Base-by-base conservation (phyloP, 2,888 invertebrate genomes). In the Synanthedon tipuliformis region DNA sequence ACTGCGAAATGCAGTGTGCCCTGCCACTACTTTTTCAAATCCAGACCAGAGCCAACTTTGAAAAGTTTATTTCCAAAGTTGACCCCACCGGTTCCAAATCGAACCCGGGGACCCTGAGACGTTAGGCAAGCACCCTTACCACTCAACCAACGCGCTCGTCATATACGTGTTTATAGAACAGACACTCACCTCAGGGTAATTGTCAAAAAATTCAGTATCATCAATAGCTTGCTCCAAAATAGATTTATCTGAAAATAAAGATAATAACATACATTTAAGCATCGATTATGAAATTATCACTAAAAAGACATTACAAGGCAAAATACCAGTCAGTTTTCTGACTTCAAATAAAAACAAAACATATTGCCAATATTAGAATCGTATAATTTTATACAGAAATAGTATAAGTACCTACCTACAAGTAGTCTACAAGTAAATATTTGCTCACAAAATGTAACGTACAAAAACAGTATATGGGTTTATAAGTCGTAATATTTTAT, bases 221-320 rank as follows among this genome's bases (percentile, higher is more conserved):
- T 89, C 88, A 54, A 93, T 80, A 0, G 92, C 90, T 72, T 91
- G 90, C 55, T 89, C 89, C 60, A 93, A 76, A 59, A 93, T 89
- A 18, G 89, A 85, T 76, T 92, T 92, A 82, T 92, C 93, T 93
- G 86, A 50, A 89, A 89, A 60, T 53, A 56, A 50, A 40, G 3
- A 50, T 49, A 16, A 3, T 2, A 2, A 4, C 23, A 2, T 23
- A 8, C 3, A 8, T 8, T 34, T 34, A 8, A 34, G 1, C 27
- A 8, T 34, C 27, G 8, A 34, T 34, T 34, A 34, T 34, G 8
- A 34, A 34, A 34, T 34, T 34, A 34, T 45, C 1, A 45, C n/a
- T 45, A 2, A 8, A 45, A 34, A 34, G 1, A 34, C 27, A 34
- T 34, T 34, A 34, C 27, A 4, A 23, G 4, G 27, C 8, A 34